Conservation (phyloP, 2,888 invertebrate genomes). For the Meiosimyza platycephala region DNA sequence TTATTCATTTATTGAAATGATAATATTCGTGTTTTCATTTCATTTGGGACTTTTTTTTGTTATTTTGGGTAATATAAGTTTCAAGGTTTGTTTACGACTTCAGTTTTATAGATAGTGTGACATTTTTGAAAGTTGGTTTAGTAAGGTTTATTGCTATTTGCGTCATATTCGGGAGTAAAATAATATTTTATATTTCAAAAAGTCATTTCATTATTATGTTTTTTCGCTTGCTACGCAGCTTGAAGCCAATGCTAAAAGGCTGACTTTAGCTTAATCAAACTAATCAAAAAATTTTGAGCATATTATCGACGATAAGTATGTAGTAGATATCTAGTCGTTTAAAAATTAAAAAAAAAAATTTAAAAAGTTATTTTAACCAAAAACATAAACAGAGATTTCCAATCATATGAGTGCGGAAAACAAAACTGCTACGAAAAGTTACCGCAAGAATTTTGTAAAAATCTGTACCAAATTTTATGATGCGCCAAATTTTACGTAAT, state of each 20-base stretch:
- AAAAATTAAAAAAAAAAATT: not conserved
- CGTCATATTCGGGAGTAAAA: too few relatives aligned
- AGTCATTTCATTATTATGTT: too few relatives aligned
- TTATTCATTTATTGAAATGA: constrained; percentile 18
- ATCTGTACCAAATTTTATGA: not conserved
- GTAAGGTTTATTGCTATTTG: too few relatives aligned
- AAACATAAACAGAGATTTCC: not conserved
- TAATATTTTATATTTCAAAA: too few relatives aligned
- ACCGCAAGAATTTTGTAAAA: not conserved
- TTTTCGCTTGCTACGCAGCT: too few relatives aligned
- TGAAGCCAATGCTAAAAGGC: not conserved
- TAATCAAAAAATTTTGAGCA: not conserved
- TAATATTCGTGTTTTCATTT: not conserved
- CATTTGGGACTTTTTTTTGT: too few relatives aligned
- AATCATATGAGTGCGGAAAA: not conserved
- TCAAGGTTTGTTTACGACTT: not conserved
- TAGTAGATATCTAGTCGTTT: not conserved
- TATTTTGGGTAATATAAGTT: not conserved
- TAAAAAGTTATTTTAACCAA: not conserved
- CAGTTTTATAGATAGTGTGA: not conserved
- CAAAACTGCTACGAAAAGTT: not conserved
- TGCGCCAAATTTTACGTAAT: too few relatives aligned
- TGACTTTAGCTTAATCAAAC: not conserved
- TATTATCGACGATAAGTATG: not conserved
- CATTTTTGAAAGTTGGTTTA: not conserved